phyloP scores from a whole-genome alignment of 2,888 invertebrate species.

The Heterodera filipjevi region DNA sequence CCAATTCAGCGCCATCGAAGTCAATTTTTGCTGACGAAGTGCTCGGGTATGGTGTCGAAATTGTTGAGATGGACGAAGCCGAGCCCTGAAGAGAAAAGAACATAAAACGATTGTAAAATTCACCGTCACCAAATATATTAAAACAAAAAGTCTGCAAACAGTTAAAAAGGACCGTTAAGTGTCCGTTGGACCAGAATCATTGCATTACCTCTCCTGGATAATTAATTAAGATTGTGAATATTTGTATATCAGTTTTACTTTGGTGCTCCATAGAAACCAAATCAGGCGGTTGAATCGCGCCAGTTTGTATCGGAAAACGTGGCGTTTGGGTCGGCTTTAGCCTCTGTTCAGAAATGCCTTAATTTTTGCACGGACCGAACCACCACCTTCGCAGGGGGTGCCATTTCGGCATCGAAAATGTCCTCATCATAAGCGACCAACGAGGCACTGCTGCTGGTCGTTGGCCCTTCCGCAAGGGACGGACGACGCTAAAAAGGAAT shows the following conservation, averaged over 20 bases:
- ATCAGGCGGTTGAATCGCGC: neutral
- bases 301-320: neutral
- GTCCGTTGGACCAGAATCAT: neutral
- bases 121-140: no score
- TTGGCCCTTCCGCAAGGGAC: neutral
- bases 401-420: constrained; percentile 27
- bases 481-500: constrained; percentile 14
- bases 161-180: neutral
- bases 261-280: neutral
- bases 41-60: neutral
- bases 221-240: no score
- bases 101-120: no score
- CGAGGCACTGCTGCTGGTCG: neutral
- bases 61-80: neutral
- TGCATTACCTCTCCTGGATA: neutral
- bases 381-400: constrained; percentile 20
- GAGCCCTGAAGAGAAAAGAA: neutral
- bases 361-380: neutral
- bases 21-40: neutral
- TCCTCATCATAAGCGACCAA: constrained; percentile 16
- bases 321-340: neutral
- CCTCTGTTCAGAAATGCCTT: constrained; percentile 5
- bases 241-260: neutral
- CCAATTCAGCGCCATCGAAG: neutral
- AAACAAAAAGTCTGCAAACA: no score